These are phyloP conservation scores for Paragorgia papillata DNA, from an alignment of 92 coral and sea anemone genomes.

Conservation along the genomic window DNA sequence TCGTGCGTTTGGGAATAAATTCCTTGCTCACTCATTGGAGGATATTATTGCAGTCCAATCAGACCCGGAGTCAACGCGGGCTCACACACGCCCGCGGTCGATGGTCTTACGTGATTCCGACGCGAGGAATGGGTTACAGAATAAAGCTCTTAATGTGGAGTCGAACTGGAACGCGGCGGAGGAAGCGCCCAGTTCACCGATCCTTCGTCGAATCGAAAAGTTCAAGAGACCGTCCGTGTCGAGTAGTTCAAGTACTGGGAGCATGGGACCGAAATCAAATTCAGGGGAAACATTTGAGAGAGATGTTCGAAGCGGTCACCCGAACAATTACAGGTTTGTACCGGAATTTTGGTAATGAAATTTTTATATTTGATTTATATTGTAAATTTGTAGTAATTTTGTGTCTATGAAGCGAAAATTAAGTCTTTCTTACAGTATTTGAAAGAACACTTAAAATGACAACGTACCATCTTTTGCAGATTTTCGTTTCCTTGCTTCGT, in stretches of 20 bases:
- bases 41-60: constrained; percentile 33
- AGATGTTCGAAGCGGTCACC: neutral
- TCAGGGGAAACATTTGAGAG: constrained; percentile 27
- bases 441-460: no score
- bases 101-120: constrained; percentile 11
- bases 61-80: constrained; percentile 36
- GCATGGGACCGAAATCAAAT: constrained; percentile 18
- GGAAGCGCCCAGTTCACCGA: constrained; percentile 15
- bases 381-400: no score
- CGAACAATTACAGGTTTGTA: constrained; percentile 16
- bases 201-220: constrained; percentile 43
- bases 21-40: constrained; percentile 24
- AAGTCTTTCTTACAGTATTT: no score
- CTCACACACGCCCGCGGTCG: constrained; percentile 30
- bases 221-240: constrained; percentile 43
- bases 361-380: no score
- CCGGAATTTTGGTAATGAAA: neutral
- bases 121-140: neutral
- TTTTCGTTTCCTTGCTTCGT: no score
- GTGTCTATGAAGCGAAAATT: no score
- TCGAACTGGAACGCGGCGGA: constrained; percentile 8
- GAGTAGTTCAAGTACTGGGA: constrained; percentile 29
- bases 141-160: constrained; percentile 25
- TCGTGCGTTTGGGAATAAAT: neutral
- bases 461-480: no score